Base-by-base conservation (phyloP, 2,888 invertebrate genomes). In the Synergus umbraculus region DNA sequence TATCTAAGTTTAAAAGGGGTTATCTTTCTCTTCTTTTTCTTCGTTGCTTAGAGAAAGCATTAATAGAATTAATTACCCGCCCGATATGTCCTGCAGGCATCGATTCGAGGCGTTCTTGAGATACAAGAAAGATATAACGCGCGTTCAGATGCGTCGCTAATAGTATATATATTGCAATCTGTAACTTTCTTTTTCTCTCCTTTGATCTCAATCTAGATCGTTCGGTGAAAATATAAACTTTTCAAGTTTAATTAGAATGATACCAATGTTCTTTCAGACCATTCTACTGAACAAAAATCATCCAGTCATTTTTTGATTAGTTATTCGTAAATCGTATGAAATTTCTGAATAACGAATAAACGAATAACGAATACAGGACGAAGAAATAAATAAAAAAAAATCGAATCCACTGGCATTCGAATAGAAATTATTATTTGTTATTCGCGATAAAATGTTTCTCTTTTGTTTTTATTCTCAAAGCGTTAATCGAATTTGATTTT, bases 1-100 rank as follows among this genome's bases (percentile, higher is more conserved):
- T 63, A 82, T 79, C 79, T 79, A 79, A 64, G 76, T 54, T 78
- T 65, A 78, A 49, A 76, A 76, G 79, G 78, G 78, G 54, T 77
- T 76, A 77, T 80, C 76, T 77, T 79, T 37, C 37, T 54, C 43
- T 73, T 80, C 10, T 44, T 44, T 54, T 54, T 54, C 15, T n/a
- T n/a, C n/a, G n/a, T n/a, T 8, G n/a, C 54, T 54, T 54, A 54
- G 54, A n/a, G 54, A 54, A 54, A 54, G 54, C 54, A 22, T 22
- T 22, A 54, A 54, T 54, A n/a, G 54, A 54, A 54, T 54, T 54
- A 54, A 54, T 54, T 54, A 54, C 7, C n/a, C 15, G 54, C 15
- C n/a, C n/a, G 0, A 54, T n/a, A 54, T 54, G 54, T 15, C 54
- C 54, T 54, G 54, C 54, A 12, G 54, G 54, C 54, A 54, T n/a